Base-by-base conservation (phyloP, 2,113 vertebrate genomes). In the Tylochromis polylepis region DNA sequence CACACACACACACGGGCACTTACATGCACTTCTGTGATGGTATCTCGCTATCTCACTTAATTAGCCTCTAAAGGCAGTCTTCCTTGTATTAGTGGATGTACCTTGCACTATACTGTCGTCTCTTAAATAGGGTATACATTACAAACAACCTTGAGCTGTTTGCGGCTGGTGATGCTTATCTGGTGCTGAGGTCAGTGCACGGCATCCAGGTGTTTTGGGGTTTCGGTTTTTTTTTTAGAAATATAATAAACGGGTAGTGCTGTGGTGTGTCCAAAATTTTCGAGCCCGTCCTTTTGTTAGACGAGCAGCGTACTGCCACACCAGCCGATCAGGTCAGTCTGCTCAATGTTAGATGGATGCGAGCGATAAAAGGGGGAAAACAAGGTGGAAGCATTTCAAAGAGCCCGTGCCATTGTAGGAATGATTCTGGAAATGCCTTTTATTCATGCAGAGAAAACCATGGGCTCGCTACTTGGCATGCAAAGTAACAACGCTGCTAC, bases 21-120 rank as follows among this genome's bases (percentile, higher is more conserved):
- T 72, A 59, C 88, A 86, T 67, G 49, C 83, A 84, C 81, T 79
- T 70, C 5, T 18, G 56, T 10, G 88, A 95, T 94, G 83, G 81
- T 84, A 95, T 95, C 94, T 95, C 55, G 87, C 88, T 79, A 94
- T 93, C 93, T 93, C 46, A 81, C 92, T 84, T 94, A 95, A 96
- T 96, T 95, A 94, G 90, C 86, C 94, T 89, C 88, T 88, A 72
- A 93, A 92, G 87, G 90, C 90, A 58, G 86, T 83, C 85, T 84
- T 83, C 85, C 72, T 81, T 91, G 60, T 93, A 94, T 95, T 92
- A 92, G 88, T 91, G 65, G 51, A 36, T 8, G 81, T 87, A 59
- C 86, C 88, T 78, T 83, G 58, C 84, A 82, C 89, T 60, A 46
- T 43, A 62, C 84, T 55, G 89, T 86, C 88, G 62, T 90, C 85